Base-by-base conservation (phyloP, 2,797 vertebrate genomes). In the Pangasius krempfi region DNA sequence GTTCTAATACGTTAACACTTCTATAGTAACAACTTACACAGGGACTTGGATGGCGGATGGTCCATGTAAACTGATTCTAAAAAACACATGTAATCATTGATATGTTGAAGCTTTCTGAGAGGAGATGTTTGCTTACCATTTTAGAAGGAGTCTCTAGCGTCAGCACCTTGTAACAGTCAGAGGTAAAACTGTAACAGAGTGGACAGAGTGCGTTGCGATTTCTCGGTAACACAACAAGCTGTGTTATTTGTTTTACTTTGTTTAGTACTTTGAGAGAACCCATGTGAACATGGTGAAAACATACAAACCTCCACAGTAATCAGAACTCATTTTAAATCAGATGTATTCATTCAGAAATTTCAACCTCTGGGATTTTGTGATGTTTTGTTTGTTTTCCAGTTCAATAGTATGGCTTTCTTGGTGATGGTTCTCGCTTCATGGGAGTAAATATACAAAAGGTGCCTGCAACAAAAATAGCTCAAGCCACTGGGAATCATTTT, bases 401-500 rank as follows among this genome's bases (percentile, higher is more conserved):
- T 64, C 25, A 81, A 1, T 37, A 58, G 33, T 40, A 58, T 14
- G 75, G 30, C 20, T 37, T 81, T 60, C 33, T 40, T 44, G 56
- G 56, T 2, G 18, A 12, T 52, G 76, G 30, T 10, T 80, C 52
- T 80, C 3, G 8, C 33, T 27, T 62, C 44, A 40, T 33, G 10
- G 8, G 10, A 33, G 78, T 58, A 80, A 10, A 76, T 37, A 37
- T 40, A 20, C 25, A 50, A n/a, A 66, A 64, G 47, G 44, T 50
- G 40, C 40, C 18, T 76, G 18, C 44, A n/a, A 75, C 4, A 25
- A 27, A 56, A 75, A 40, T 44, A 54, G 50, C 54, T 70, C 14
- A 9, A 78, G 58, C 75, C 40, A 62, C 44, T 20, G 70, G 58
- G 47, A 75, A 66, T 56, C 81, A 44, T 52, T 40, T 83, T 84